Evolutionary conservation across 2,888 invertebrate species (phyloP), one percentile per base, ranked within the genome.

Genomic region (Polietes domitor): DNA sequence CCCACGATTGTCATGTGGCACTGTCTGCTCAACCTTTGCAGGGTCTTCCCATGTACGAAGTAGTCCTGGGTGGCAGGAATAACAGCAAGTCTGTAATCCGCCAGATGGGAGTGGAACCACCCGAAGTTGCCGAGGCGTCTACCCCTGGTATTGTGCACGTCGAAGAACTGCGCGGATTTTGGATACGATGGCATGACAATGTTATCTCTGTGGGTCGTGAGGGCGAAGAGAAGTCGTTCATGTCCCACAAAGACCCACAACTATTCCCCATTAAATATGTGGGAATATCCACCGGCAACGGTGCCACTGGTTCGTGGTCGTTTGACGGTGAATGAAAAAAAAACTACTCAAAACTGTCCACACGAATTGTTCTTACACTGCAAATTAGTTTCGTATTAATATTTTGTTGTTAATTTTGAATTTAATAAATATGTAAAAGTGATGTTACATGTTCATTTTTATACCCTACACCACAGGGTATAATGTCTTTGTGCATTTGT

Each of bases 31-130:
- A 94, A 0, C 95, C 96, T 1, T 92, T 93, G 71, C 96, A 96
- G 87, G 92, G 94, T 10, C 94, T 95, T 72, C 97, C 97, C 21
- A 96, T 97, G 93, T 95, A 95, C 90, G 97, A 98, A 94, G 91
- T 98, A 74, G 96, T 97, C 92, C 94, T 98, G 88, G 97, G 97
- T 37, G 97, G 97, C 43, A 98, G 97, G 97, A 94, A 94, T 26
- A 97, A 97, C 92, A 93, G 94, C 83, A 97, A 96, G 92, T 96
- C 96, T 43, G 95, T 96, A 0, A 96, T 97, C 89, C 95, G 97
- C 83, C 95, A 94, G 89, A 96, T 97, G 92, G 37, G 37, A 37
- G 94, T 94, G 90, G 92, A 94, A 82, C 94, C 96, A 92, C 96
- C 65, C 2, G 96, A 96, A 68, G 95, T 94, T 85, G 94, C 94